Conservation (phyloP, 1,140 invertebrate species). For the Himalopsyche phryganea region DNA sequence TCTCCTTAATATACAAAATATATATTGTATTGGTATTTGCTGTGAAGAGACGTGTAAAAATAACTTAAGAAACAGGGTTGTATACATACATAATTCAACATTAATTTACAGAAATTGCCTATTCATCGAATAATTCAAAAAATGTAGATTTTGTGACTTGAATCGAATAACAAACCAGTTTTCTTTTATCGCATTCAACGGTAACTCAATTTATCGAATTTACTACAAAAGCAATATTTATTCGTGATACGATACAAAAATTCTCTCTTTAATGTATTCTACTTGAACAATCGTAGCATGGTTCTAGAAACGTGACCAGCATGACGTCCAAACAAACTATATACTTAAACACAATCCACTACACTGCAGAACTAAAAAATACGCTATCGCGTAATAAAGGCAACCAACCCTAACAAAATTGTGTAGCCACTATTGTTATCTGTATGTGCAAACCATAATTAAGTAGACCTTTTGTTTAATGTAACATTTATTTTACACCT, state of each 20-base stretch:
- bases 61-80: too few relatives aligned
- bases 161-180: too few relatives aligned
- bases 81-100: too few relatives aligned
- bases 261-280: conserved; percentile 19
- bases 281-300: background rate
- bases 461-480: background rate
- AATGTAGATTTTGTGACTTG: too few relatives aligned
- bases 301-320: conserved; percentile 17
- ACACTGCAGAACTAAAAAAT: too few relatives aligned
- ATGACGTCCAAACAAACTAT: background rate
- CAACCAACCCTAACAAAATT: background rate
- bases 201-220: conserved; percentile 7
- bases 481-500: conserved; percentile 9
- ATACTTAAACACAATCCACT: background rate
- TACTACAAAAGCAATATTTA: conserved; percentile 18
- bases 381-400: too few relatives aligned
- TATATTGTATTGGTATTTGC: too few relatives aligned
- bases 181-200: too few relatives aligned
- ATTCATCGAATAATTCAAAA: too few relatives aligned
- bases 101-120: too few relatives aligned
- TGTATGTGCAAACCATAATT: conserved; percentile 15
- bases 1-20: too few relatives aligned
- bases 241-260: conserved; percentile 18
- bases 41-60: too few relatives aligned
- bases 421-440: conserved; percentile 7